These are phyloP conservation scores for Creontiades dilutus DNA, from an alignment of 2,888 invertebrate species.

Conservation along the genomic window DNA sequence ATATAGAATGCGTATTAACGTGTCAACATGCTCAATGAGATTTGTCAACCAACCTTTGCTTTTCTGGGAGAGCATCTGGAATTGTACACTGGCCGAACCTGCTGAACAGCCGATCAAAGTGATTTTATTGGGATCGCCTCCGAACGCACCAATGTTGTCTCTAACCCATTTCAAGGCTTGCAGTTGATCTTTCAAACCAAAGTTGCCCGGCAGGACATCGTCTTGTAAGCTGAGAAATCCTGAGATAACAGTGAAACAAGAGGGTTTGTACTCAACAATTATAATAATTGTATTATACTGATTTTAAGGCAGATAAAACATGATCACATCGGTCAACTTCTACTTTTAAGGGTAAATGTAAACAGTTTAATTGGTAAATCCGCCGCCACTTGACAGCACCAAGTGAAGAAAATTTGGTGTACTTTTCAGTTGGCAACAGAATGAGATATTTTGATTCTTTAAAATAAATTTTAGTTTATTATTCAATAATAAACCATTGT, in stretches of 20 bases:
- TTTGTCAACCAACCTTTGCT: conserved; percentile 14
- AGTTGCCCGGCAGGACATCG: conserved; percentile 35
- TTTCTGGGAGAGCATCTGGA: conserved; percentile 21
- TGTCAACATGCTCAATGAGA: neutral
- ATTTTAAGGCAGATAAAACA: too few relatives aligned
- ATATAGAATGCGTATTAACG: neutral
- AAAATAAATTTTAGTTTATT: too few relatives aligned
- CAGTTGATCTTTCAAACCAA: conserved; percentile 45
- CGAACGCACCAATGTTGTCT: conserved; percentile 29
- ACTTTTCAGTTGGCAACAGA: too few relatives aligned
- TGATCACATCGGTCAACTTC: too few relatives aligned
- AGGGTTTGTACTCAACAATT: neutral
- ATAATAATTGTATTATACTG: too few relatives aligned
- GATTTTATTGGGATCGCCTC: conserved; percentile 54
- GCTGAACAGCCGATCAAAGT: conserved; percentile 51
- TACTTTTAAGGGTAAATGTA: too few relatives aligned
- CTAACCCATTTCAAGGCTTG: conserved; percentile 40
- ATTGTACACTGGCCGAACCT: conserved; percentile 31
- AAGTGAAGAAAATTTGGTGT: too few relatives aligned
- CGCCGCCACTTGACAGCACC: too few relatives aligned
- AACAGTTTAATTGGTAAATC: too few relatives aligned
- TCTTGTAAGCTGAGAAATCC: conserved; percentile 43
- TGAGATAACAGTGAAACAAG: neutral
- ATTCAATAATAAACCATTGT: too few relatives aligned
- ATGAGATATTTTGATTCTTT: too few relatives aligned